These are phyloP conservation scores for Drosophila setifemur DNA, from an alignment of 1,140 invertebrate species.

Conservation along the genomic window DNA sequence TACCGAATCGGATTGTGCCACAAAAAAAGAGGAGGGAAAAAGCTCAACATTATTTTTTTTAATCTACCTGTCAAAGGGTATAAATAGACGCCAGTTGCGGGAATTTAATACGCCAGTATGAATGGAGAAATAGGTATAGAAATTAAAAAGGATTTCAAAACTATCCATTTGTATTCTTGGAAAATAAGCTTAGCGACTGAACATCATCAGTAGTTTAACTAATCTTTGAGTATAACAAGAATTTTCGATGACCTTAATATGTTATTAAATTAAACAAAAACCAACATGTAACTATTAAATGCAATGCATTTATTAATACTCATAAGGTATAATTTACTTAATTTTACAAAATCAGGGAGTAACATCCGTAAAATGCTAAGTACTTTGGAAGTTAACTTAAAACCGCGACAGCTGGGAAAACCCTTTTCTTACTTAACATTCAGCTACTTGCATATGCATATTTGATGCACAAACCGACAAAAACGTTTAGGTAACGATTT, in stretches of 20 bases:
- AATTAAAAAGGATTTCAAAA: too few relatives aligned
- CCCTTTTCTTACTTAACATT: slow-evolving; percentile 3
- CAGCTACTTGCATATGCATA: slow-evolving; percentile 37
- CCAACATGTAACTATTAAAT: too few relatives aligned
- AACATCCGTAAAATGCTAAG: slow-evolving; percentile 1
- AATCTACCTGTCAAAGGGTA: slow-evolving; percentile 3
- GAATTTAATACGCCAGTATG: not conserved
- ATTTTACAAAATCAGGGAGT: too few relatives aligned
- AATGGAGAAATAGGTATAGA: not conserved
- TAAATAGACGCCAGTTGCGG: not conserved
- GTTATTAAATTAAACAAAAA: too few relatives aligned
- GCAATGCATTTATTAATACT: too few relatives aligned
- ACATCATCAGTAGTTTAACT: too few relatives aligned
- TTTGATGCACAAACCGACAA: slow-evolving; percentile 34
- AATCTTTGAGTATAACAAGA: too few relatives aligned
- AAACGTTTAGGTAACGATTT: slow-evolving; percentile 41
- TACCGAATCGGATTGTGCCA: slow-evolving; percentile 38
- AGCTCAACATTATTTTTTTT: not conserved
- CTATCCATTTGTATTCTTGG: too few relatives aligned
- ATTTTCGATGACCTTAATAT: too few relatives aligned
- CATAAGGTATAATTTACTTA: too few relatives aligned
- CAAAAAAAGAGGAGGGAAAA: not conserved
- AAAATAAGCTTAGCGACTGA: too few relatives aligned
- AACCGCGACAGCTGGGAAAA: slow-evolving; percentile 1
- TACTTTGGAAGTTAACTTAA: not conserved